phyloP scores from a whole-genome alignment of 92 coral and sea anemone species.

The Zoanthus sociatus region DNA sequence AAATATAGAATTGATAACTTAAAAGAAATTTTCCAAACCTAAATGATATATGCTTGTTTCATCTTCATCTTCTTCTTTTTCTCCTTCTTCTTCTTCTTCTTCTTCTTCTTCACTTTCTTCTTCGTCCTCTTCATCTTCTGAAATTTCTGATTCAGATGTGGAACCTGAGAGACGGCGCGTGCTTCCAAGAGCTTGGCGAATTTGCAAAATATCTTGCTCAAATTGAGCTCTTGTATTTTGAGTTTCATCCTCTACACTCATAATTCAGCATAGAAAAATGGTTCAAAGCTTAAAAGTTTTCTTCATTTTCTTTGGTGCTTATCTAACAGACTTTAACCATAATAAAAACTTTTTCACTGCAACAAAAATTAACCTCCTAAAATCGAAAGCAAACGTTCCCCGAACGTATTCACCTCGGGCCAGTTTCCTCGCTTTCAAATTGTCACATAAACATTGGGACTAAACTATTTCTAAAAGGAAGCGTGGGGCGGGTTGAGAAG shows the following conservation, averaged over 20 bases:
- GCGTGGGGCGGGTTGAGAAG: too few relatives aligned
- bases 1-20: not conserved
- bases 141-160: slow-evolving; percentile 42
- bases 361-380: slow-evolving; percentile 28
- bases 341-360: not conserved
- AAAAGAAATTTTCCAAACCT: not conserved
- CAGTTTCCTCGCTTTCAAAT: not conserved
- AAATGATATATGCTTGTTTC: not conserved
- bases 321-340: not conserved
- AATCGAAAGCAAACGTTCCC: slow-evolving; percentile 23
- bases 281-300: not conserved
- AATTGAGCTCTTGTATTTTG: slow-evolving; percentile 39
- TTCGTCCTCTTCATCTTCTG: slow-evolving; percentile 33
- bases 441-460: not conserved
- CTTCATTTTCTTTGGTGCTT: not conserved
- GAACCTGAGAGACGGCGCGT: slow-evolving; percentile 30
- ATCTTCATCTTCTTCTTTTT: slow-evolving; percentile 5
- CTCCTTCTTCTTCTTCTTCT: too few relatives aligned
- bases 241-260: slow-evolving; percentile 21
- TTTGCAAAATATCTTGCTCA: slow-evolving; percentile 79
- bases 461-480: too few relatives aligned
- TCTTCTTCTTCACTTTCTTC: slow-evolving; percentile 29
- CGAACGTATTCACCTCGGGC: slow-evolving; percentile 18
- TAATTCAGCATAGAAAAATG: not conserved
- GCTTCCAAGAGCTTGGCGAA: slow-evolving; percentile 83